phyloP scores from a whole-genome alignment of 1,140 invertebrate species.

The Arion vulgaris region DNA sequence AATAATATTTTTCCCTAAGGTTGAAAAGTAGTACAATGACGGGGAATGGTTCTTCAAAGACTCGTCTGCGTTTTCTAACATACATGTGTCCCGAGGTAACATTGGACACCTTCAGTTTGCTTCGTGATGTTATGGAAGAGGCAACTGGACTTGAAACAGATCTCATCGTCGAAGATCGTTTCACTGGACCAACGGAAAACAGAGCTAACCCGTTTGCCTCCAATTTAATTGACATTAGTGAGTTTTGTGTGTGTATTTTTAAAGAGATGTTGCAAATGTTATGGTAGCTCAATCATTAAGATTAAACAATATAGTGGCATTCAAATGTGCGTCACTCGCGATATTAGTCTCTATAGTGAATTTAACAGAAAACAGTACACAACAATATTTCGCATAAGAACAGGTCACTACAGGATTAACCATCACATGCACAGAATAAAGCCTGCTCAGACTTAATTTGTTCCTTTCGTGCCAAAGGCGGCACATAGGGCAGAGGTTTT shows the following conservation, averaged over 20 bases:
- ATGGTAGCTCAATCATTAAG: too few relatives aligned
- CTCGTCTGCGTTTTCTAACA: conserved; percentile 24
- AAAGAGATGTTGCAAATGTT: neutral
- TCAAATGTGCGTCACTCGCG: too few relatives aligned
- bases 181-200: conserved; percentile 1
- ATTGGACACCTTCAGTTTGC: neutral
- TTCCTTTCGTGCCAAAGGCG: too few relatives aligned
- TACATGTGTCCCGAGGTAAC: conserved; percentile 32
- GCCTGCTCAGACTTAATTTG: too few relatives aligned
- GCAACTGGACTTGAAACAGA: conserved; percentile 27
- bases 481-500: too few relatives aligned
- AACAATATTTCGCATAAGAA: too few relatives aligned
- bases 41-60: neutral
- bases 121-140: conserved; percentile 26
- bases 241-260: too few relatives aligned
- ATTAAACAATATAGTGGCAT: too few relatives aligned
- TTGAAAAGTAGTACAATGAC: neutral
- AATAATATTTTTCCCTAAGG: neutral
- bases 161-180: conserved; percentile 30
- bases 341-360: too few relatives aligned
- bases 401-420: too few relatives aligned
- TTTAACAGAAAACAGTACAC: too few relatives aligned
- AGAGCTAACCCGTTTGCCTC: conserved; percentile 16
- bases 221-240: conserved; percentile 29
- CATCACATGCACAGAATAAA: too few relatives aligned